Evolutionary conservation across 2,113 vertebrate genomes (phyloP).

Genomic region (Meles meles): DNA sequence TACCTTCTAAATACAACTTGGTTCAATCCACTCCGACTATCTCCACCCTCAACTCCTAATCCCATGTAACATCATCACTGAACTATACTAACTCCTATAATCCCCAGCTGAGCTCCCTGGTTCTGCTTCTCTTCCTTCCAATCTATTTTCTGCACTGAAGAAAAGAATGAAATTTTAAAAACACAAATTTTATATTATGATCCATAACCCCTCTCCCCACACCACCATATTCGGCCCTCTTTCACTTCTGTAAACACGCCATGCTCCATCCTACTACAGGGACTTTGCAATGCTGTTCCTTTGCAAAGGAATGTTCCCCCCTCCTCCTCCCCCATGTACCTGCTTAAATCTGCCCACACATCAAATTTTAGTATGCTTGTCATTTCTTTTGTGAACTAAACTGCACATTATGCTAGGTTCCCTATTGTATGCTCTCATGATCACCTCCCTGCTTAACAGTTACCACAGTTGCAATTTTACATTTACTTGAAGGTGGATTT

Average conservation of each 20-base stretch:
- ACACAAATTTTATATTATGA: not conserved
- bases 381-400: conserved; percentile 6
- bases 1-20: not conserved
- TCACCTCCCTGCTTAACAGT: not conserved
- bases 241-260: not conserved
- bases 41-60: not conserved
- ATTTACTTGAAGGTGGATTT: not conserved
- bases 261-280: not conserved
- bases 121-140: not conserved
- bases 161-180: not conserved
- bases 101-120: not conserved
- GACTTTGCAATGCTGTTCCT: not conserved
- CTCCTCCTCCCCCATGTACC: not conserved
- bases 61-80: not conserved
- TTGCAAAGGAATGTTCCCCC: not conserved
- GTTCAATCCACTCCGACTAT: not conserved
- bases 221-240: not conserved
- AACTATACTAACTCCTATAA: not conserved
- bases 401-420: not conserved
- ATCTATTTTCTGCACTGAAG: not conserved
- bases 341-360: not conserved
- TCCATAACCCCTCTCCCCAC: not conserved
- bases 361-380: not conserved
- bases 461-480: not conserved
- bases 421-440: not conserved